phyloP scores from a whole-genome alignment of 2,888 invertebrate genomes.

The Pseudococcus viburni region DNA sequence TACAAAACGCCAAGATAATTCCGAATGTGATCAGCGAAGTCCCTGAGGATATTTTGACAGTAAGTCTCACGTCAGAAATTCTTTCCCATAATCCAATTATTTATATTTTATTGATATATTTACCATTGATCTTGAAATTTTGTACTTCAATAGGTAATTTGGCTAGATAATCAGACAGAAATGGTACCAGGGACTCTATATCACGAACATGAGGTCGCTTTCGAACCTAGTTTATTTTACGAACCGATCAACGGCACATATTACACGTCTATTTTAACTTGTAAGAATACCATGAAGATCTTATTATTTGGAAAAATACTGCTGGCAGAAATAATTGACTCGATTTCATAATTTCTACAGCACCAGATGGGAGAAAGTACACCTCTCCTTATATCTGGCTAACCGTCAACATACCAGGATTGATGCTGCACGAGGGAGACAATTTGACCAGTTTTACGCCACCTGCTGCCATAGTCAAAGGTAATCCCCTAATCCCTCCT shows the following conservation, averaged over 20 bases:
- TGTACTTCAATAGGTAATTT: background rate
- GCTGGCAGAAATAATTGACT: background rate
- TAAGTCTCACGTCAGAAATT: background rate
- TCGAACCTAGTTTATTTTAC: background rate
- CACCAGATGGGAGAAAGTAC: background rate
- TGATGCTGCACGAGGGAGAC: background rate
- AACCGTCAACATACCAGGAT: background rate
- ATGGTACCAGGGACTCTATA: slow-evolving; percentile 4
- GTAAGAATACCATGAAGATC: background rate
- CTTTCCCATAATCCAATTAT: background rate
- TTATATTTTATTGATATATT: background rate
- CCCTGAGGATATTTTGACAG: background rate
- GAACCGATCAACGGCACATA: background rate
- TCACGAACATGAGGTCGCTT: background rate
- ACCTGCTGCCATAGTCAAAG: slow-evolving; percentile 12
- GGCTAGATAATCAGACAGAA: slow-evolving; percentile 18
- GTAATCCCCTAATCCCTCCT: background rate
- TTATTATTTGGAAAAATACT: background rate
- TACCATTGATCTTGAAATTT: background rate
- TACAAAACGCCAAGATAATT: background rate
- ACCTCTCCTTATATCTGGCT: background rate
- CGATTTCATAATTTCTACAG: background rate
- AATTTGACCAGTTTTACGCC: background rate
- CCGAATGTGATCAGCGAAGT: background rate
- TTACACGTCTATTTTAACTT: background rate